Conservation (phyloP, 2,888 invertebrate genomes). For the Leptinotarsa juncta region DNA sequence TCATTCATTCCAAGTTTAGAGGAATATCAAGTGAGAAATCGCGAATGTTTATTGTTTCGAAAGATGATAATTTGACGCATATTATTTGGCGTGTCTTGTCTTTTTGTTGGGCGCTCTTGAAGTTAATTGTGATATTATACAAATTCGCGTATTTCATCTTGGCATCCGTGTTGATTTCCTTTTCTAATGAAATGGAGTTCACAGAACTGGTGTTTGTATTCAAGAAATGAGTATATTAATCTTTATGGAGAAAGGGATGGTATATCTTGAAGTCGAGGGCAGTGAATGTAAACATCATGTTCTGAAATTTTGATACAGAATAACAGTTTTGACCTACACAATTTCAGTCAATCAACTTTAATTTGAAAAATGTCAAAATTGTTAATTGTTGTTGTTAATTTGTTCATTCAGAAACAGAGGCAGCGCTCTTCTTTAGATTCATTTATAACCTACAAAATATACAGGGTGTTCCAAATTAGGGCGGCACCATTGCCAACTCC, state of each 20-base stretch:
- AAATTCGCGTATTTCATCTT: conserved; percentile 34
- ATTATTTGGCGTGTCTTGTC: conserved; percentile 18
- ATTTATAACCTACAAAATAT: too few relatives aligned
- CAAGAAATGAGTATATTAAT: neutral
- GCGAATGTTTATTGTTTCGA: conserved; percentile 22
- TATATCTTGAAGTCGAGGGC: neutral
- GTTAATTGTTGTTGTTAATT: too few relatives aligned
- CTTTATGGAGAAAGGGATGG: neutral
- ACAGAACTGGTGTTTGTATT: neutral
- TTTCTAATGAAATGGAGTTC: conserved; percentile 10
- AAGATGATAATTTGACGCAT: conserved; percentile 27
- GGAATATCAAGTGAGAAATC: conserved; percentile 18
- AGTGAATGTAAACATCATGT: too few relatives aligned
- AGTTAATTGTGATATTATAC: conserved; percentile 41
- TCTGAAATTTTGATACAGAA: too few relatives aligned
- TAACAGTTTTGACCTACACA: too few relatives aligned
- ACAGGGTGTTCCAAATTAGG: too few relatives aligned
- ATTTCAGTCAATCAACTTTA: too few relatives aligned
- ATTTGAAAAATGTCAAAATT: too few relatives aligned
- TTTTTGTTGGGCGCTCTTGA: conserved; percentile 8
- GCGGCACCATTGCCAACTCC: too few relatives aligned
- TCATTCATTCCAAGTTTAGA: conserved; percentile 22
- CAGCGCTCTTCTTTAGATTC: too few relatives aligned
- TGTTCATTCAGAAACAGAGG: too few relatives aligned
- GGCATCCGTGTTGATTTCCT: conserved; percentile 38